Percentiles rank a stretch among this genome's conserved stretches.
Conservation (phyloP, 92 coral and sea anemone species). For the Porites divaricata region DNA sequence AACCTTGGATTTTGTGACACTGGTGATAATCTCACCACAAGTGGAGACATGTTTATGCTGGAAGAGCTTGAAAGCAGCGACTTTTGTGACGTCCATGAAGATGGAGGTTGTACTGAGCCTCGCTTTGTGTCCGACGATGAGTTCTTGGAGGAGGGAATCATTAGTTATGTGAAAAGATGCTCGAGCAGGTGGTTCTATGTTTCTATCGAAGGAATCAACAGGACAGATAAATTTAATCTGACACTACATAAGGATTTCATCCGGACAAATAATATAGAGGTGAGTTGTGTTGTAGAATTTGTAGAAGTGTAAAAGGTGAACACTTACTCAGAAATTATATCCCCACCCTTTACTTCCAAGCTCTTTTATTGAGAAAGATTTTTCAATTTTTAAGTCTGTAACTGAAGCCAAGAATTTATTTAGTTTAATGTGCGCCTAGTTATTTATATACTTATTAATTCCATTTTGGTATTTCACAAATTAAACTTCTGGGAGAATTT, state of each 20-base stretch:
- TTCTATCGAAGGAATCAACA: conserved; percentile 61
- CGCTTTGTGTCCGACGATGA: conserved; percentile 3
- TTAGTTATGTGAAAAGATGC: conserved; percentile 43
- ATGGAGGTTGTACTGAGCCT: conserved; percentile 35
- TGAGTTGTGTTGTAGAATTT: too few species aligned
- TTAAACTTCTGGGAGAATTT: too few species aligned
- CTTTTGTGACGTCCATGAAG: conserved; percentile 40
- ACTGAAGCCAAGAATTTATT: too few species aligned
- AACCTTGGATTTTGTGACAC: conserved; percentile 45
- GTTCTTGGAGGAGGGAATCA: conserved; percentile 15
- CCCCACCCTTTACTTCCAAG: not conserved
- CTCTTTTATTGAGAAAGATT: too few species aligned
- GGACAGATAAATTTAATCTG: conserved; percentile 53
- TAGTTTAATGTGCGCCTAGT: too few species aligned
- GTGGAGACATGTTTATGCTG: not conserved
- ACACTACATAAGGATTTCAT: conserved; percentile 55
- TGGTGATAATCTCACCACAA: not conserved
- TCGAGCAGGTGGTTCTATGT: conserved; percentile 52
- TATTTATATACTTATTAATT: too few species aligned
- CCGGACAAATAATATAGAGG: not conserved
- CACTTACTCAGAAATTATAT: too few species aligned
- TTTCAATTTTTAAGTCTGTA: too few species aligned
- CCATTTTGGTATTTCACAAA: too few species aligned
- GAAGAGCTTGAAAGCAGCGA: conserved; percentile 16
- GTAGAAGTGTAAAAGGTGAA: too few species aligned